Conservation (phyloP, 2,113 vertebrate species). For the Myrmecobius fasciatus region DNA sequence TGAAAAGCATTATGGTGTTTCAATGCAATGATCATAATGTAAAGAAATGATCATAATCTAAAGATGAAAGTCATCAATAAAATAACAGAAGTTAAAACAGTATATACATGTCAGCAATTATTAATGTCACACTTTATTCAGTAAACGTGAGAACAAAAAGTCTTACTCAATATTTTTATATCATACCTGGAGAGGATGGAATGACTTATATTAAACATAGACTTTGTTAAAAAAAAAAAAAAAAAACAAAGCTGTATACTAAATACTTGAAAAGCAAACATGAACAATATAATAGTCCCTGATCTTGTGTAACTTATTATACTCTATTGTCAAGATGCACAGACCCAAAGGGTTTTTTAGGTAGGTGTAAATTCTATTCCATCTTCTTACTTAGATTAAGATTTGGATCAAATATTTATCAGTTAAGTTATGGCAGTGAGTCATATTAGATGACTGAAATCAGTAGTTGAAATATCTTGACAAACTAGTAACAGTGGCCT, state of each 20-base stretch:
- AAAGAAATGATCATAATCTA: background rate
- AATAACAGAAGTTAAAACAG: background rate
- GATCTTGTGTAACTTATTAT: background rate
- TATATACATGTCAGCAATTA: background rate
- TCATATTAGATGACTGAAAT: background rate
- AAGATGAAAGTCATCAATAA: background rate
- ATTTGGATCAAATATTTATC: background rate
- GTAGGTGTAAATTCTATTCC: background rate
- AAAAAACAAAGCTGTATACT: background rate
- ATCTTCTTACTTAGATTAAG: background rate
- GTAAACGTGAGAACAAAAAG: background rate
- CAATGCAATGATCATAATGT: too few species aligned
- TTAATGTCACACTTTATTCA: background rate
- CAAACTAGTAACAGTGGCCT: background rate
- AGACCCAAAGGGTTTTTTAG: background rate
- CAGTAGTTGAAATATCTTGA: background rate
- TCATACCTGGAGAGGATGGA: background rate
- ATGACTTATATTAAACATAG: background rate
- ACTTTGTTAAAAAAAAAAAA: background rate
- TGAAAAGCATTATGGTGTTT: background rate
- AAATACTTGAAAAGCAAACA: background rate
- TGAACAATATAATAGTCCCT: background rate
- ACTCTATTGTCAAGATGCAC: background rate
- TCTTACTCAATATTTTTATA: background rate
- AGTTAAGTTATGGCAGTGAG: background rate